phyloP scores from a whole-genome alignment of 2,113 vertebrate genomes.

The Saccopteryx bilineata region DNA sequence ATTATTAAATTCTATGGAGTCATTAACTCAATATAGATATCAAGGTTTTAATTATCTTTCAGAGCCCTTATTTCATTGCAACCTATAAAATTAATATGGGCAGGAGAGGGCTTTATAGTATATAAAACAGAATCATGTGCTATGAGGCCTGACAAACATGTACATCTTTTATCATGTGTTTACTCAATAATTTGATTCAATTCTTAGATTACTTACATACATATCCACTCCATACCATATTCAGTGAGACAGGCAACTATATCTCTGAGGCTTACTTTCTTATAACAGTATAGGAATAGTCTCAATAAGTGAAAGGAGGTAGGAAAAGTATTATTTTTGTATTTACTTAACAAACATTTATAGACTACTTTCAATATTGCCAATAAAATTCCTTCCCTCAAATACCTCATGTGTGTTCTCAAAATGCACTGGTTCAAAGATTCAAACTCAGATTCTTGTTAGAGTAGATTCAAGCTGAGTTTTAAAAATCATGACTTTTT shows the following conservation, averaged over 20 bases:
- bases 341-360: neutral
- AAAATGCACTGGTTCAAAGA: neutral
- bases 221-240: neutral
- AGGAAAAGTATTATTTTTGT: neutral
- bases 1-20: neutral
- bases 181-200: neutral
- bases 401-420: neutral
- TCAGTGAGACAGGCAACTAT: neutral
- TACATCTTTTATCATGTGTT: neutral
- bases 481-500: neutral
- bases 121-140: neutral
- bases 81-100: neutral
- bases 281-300: neutral
- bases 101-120: neutral
- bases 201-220: neutral
- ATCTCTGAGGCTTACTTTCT: neutral
- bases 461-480: neutral
- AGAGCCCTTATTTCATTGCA: neutral
- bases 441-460: neutral
- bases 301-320: neutral
- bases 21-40: neutral
- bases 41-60: neutral
- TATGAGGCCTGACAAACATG: neutral
- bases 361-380: neutral
- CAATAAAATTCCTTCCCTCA: neutral